These are phyloP conservation scores for Himalopsyche japonica DNA, from an alignment of 2,888 invertebrate genomes.

Conservation along the genomic window DNA sequence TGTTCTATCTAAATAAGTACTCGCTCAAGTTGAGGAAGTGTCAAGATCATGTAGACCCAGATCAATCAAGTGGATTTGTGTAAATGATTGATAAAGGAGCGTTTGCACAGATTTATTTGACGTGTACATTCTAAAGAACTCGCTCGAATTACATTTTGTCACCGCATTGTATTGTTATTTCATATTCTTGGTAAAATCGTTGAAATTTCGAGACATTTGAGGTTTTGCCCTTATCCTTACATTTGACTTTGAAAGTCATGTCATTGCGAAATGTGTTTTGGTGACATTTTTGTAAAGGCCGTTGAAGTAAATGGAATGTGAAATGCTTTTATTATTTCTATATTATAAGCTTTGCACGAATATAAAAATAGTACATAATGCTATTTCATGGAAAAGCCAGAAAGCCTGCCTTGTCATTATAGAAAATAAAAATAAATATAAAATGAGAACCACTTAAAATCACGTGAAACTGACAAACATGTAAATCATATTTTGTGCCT, in stretches of 20 bases:
- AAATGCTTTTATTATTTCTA: conserved; percentile 10
- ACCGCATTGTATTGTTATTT: neutral
- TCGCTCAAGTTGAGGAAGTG: no score
- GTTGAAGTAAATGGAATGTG: conserved; percentile 23
- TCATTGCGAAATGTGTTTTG: neutral
- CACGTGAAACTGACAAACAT: neutral
- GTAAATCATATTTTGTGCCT: no score
- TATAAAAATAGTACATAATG: neutral
- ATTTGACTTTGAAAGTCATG: neutral
- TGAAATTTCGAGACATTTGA: neutral
- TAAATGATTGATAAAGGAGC: no score
- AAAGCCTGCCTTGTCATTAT: neutral
- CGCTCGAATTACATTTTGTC: neutral
- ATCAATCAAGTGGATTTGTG: no score
- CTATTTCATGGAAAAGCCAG: neutral
- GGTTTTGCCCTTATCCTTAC: neutral
- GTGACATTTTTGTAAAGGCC: conserved; percentile 23
- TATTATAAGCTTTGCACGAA: neutral
- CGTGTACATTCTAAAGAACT: neutral
- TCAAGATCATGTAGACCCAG: no score
- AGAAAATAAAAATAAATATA: neutral
- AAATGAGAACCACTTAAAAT: neutral
- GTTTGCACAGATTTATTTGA: neutral
- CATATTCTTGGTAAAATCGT: neutral
- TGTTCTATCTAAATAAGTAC: no score